Percentiles rank a stretch among this genome's conserved stretches.
These are phyloP conservation scores for Alcis repandata DNA, from an alignment of 2,888 invertebrate genomes.

Conservation along the genomic window DNA sequence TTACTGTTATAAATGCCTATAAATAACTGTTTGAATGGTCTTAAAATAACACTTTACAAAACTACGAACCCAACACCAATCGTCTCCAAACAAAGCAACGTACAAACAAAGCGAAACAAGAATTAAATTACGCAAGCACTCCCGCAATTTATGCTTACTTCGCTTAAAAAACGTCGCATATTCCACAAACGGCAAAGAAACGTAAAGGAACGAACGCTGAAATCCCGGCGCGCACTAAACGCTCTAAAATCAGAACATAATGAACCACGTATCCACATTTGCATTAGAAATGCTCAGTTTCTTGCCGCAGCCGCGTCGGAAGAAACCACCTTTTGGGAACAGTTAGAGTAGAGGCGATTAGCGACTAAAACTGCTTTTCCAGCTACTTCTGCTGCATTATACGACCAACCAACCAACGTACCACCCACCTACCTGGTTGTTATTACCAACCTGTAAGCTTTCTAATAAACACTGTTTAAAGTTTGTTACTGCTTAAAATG, in stretches of 20 bases:
- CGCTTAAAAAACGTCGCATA: slow-evolving; percentile 45
- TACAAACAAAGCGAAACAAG: slow-evolving; percentile 34
- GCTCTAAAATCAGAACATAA: slow-evolving; percentile 77
- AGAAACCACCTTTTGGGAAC: slow-evolving; percentile 34
- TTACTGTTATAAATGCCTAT: too few relatives aligned
- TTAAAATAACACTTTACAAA: not conserved
- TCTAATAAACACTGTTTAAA: too few relatives aligned
- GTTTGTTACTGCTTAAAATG: too few relatives aligned
- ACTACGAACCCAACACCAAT: slow-evolving; percentile 10
- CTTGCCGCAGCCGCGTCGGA: slow-evolving; percentile 49
- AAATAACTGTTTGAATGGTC: not conserved
- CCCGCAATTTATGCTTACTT: slow-evolving; percentile 47
- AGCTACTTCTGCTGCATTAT: too few relatives aligned
- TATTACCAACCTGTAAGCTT: too few relatives aligned
- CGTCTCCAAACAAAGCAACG: slow-evolving; percentile 26
- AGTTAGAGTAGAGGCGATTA: slow-evolving; percentile 28
- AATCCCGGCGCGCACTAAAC: slow-evolving; percentile 64
- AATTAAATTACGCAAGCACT: slow-evolving; percentile 49
- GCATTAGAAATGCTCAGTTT: slow-evolving; percentile 73
- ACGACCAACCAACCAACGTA: too few relatives aligned
- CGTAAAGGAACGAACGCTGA: slow-evolving; percentile 50
- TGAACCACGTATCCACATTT: slow-evolving; percentile 75
- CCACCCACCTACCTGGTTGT: too few relatives aligned
- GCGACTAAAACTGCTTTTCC: not conserved
- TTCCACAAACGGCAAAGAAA: slow-evolving; percentile 47